These are phyloP conservation scores for Mamestra brassicae DNA, from an alignment of 2,888 invertebrate species.

Conservation along the genomic window DNA sequence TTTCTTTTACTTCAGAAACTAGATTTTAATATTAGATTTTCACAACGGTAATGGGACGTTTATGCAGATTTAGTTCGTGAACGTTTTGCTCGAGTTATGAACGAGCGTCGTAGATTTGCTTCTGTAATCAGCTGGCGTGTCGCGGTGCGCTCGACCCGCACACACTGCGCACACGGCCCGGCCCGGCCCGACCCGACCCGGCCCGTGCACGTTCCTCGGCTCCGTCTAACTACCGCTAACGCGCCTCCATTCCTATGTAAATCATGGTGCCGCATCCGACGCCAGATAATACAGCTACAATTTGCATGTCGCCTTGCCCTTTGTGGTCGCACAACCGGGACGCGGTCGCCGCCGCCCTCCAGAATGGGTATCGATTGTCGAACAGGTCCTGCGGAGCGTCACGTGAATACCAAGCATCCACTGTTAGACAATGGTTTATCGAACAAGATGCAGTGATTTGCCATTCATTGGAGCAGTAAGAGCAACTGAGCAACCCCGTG, in stretches of 20 bases:
- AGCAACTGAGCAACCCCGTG: slow-evolving; percentile 48
- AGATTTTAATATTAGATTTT: slow-evolving; percentile 78
- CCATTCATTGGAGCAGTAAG: slow-evolving; percentile 73
- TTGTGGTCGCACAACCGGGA: slow-evolving; percentile 78
- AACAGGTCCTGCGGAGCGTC: slow-evolving; percentile 67
- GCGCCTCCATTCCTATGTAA: slow-evolving; percentile 88
- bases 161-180: slow-evolving; percentile 15
- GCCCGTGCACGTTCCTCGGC: slow-evolving; percentile 68
- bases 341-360: slow-evolving; percentile 65
- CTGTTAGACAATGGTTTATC: slow-evolving; percentile 78
- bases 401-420: slow-evolving; percentile 77
- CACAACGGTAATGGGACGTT: slow-evolving; percentile 81
- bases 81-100: slow-evolving; percentile 84
- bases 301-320: slow-evolving; percentile 87
- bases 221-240: slow-evolving; percentile 82
- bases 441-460: slow-evolving; percentile 77
- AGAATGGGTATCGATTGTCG: slow-evolving; percentile 76
- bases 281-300: slow-evolving; percentile 84
- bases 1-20: slow-evolving; percentile 73
- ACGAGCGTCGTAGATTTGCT: slow-evolving; percentile 83
- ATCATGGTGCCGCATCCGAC: slow-evolving; percentile 82
- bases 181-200: slow-evolving; percentile 27
- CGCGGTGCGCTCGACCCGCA: slow-evolving; percentile 60
- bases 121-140: slow-evolving; percentile 80
- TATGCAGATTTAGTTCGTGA: slow-evolving; percentile 85